A percentile compares a stretch with the other conserved stretches of the same genome.
Evolutionary conservation across 2,113 vertebrate species (phyloP).

Genomic region (Tauraco erythrolophus): DNA sequence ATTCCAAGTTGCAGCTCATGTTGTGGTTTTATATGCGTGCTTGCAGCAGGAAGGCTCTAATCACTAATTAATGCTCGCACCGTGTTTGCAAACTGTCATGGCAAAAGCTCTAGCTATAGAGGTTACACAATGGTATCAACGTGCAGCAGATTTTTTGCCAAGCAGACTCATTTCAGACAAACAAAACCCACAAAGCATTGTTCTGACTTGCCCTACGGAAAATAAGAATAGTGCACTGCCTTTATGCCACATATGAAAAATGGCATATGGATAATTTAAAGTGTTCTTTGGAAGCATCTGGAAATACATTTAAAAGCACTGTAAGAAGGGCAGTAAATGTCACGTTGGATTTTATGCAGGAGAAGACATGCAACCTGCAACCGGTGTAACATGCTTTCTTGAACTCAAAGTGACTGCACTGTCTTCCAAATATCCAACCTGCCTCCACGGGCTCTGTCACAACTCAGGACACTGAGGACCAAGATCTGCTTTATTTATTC

Average conservation of each 20-base stretch:
- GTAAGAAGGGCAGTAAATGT: not conserved
- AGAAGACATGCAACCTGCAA: not conserved
- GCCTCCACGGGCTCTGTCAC: not conserved
- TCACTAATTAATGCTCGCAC: not conserved
- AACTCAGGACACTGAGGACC: not conserved
- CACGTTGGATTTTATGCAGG: not conserved
- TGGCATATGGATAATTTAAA: not conserved
- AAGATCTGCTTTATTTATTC: not conserved
- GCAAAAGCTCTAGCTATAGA: not conserved
- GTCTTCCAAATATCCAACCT: not conserved
- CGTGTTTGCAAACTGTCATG: not conserved
- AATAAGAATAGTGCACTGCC: not conserved
- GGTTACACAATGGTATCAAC: not conserved
- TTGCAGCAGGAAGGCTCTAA: not conserved
- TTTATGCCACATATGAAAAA: not conserved
- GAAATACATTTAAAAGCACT: not conserved
- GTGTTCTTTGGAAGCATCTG: not conserved
- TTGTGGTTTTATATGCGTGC: not conserved
- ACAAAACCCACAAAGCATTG: not conserved
- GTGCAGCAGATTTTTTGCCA: not conserved
- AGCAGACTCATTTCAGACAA: not conserved
- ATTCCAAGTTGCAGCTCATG: rapidly evolving
- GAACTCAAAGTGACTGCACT: not conserved
- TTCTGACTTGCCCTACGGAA: not conserved
- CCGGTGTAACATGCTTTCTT: not conserved